These are phyloP conservation scores for Vollenhovia emeryi DNA, from an alignment of 1,140 invertebrate species.

Conservation along the genomic window DNA sequence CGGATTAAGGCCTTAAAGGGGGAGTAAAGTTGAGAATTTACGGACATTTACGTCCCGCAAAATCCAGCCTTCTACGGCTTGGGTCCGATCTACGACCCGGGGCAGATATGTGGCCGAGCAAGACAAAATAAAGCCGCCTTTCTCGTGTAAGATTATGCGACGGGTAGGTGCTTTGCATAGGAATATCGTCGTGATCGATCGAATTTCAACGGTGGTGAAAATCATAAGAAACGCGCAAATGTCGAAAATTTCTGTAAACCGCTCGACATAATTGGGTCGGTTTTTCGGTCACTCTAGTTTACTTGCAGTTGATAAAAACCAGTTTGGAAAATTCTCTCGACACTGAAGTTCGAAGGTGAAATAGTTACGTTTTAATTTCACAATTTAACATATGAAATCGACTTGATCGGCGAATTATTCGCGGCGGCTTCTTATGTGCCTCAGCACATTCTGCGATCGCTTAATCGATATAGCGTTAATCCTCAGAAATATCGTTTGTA, in stretches of 20 bases:
- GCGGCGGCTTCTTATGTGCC: neutral
- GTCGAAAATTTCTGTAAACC: neutral
- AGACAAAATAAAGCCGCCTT: constrained; percentile 49
- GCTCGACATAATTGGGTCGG: neutral
- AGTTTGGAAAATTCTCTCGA: neutral
- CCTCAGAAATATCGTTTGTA: neutral
- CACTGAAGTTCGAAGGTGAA: neutral
- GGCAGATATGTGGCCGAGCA: constrained; percentile 16
- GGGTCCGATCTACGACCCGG: constrained; percentile 38
- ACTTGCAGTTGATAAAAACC: too few species aligned
- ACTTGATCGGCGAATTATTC: neutral
- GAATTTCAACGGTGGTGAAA: constrained; percentile 1
- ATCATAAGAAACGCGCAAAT: neutral
- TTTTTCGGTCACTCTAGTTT: neutral
- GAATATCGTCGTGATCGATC: constrained; percentile 11
- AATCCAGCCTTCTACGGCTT: constrained; percentile 41
- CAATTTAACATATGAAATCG: too few species aligned
- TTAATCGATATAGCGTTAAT: neutral
- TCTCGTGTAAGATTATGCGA: constrained; percentile 42
- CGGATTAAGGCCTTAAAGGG: constrained; percentile 70
- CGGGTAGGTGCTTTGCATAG: neutral
- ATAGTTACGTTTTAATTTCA: too few species aligned
- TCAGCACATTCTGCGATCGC: neutral
- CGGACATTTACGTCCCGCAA: constrained; percentile 61
- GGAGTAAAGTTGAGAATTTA: constrained; percentile 72